phyloP scores from a whole-genome alignment of 2,888 invertebrate genomes.

The Meteorus cinctellus region DNA sequence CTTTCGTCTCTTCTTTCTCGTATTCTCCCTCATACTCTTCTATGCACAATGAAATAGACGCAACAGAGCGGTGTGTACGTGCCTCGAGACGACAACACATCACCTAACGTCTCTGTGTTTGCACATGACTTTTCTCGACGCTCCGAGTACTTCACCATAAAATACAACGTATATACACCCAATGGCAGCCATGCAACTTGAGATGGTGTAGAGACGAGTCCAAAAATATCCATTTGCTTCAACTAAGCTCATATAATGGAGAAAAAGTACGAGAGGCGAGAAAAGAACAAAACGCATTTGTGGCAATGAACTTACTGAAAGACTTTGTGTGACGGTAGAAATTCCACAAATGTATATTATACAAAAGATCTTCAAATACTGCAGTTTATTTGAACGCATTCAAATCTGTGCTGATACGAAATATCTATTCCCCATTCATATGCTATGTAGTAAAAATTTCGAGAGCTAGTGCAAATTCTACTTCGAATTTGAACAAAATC shows the following conservation, averaged over 20 bases:
- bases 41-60: conserved; percentile 63
- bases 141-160: conserved; percentile 12
- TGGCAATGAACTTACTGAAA: not conserved
- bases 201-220: conserved; percentile 8
- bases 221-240: conserved; percentile 13
- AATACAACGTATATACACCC: conserved; percentile 10
- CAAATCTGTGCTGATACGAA: too few relatives aligned
- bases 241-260: not conserved
- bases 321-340: not conserved
- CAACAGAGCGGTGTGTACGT: conserved; percentile 64
- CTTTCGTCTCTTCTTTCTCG: not conserved
- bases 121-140: conserved; percentile 9
- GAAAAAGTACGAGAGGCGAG: not conserved
- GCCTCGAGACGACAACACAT: conserved; percentile 63
- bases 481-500: too few relatives aligned
- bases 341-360: not conserved
- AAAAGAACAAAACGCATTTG: not conserved
- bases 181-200: conserved; percentile 16
- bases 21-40: not conserved
- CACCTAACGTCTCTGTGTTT: conserved; percentile 37
- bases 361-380: not conserved
- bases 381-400: not conserved
- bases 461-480: too few relatives aligned
- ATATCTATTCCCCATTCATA: too few relatives aligned
- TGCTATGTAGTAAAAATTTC: too few relatives aligned